phyloP scores from a whole-genome alignment of 2,113 vertebrate genomes.

The Illadopsis cleaveri region DNA sequence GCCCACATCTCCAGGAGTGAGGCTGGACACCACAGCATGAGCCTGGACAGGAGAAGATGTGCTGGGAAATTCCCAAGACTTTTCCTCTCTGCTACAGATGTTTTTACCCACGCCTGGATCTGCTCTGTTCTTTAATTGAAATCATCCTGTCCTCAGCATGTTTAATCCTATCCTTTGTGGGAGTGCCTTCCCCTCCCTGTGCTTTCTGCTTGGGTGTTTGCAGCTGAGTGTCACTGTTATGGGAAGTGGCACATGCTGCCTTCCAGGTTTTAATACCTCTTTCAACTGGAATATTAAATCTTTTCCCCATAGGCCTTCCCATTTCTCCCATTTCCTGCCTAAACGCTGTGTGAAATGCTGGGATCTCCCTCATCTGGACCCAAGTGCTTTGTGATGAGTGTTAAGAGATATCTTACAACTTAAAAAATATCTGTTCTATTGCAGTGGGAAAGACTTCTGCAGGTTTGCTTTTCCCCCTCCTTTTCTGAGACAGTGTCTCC shows the following conservation, averaged over 20 bases:
- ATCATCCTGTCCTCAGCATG: neutral
- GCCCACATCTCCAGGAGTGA: accelerated
- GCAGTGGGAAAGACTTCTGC: neutral
- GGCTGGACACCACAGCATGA: neutral
- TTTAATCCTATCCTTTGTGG: neutral
- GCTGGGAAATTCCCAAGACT: neutral
- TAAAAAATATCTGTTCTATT: neutral
- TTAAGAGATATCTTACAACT: neutral
- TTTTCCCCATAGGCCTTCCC: neutral
- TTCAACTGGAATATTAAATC: neutral
- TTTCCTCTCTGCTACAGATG: neutral
- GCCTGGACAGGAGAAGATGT: neutral
- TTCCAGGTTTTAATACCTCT: neutral
- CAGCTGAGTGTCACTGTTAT: neutral
- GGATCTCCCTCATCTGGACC: neutral
- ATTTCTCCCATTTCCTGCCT: neutral
- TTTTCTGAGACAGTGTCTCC: neutral
- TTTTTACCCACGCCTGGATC: neutral
- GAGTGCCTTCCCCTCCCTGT: neutral
- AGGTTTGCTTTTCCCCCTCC: neutral
- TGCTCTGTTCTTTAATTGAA: neutral
- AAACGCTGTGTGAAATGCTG: neutral
- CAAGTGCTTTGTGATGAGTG: neutral
- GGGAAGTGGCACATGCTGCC: neutral
- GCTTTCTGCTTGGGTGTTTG: neutral